These are phyloP conservation scores for Sphaerophoria taeniata DNA, from an alignment of 2,888 invertebrate genomes.

Conservation along the genomic window DNA sequence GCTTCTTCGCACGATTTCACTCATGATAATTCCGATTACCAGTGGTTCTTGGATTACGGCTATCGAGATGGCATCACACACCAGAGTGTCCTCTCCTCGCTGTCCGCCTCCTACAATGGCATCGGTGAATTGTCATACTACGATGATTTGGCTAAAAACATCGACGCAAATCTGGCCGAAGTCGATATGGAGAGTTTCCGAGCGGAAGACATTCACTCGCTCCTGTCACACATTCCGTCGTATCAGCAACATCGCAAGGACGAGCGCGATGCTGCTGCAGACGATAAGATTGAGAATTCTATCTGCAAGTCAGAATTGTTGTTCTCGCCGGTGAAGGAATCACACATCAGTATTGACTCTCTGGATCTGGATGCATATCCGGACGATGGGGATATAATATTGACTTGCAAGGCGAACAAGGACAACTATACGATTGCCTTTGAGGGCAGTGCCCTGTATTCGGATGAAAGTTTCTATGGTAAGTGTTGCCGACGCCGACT, in stretches of 20 bases:
- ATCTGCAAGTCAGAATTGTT: constrained; percentile 95
- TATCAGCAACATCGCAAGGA: constrained; percentile 84
- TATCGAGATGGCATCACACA: constrained; percentile 91
- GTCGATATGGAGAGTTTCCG: constrained; percentile 97
- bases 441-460: constrained; percentile 94
- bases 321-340: constrained; percentile 95
- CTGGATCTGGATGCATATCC: constrained; percentile 92
- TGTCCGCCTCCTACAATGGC: constrained; percentile 91
- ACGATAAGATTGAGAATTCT: constrained; percentile 88
- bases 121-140: constrained; percentile 88
- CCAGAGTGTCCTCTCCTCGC: constrained; percentile 91
- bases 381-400: constrained; percentile 92
- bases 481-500: constrained; percentile 61
- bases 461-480: constrained; percentile 91
- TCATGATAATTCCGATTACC: constrained; percentile 94
- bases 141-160: constrained; percentile 93
- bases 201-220: constrained; percentile 94
- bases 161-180: constrained; percentile 96
- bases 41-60: constrained; percentile 95
- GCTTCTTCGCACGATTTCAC: constrained; percentile 86
- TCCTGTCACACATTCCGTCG: constrained; percentile 91
- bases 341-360: constrained; percentile 93
- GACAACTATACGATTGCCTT: constrained; percentile 98
- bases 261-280: too few relatives aligned
- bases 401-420: constrained; percentile 96